A percentile compares a stretch with the other conserved stretches of the same genome.
phyloP scores from a whole-genome alignment of 2,797 vertebrate species.

The Clamator glandarius region DNA sequence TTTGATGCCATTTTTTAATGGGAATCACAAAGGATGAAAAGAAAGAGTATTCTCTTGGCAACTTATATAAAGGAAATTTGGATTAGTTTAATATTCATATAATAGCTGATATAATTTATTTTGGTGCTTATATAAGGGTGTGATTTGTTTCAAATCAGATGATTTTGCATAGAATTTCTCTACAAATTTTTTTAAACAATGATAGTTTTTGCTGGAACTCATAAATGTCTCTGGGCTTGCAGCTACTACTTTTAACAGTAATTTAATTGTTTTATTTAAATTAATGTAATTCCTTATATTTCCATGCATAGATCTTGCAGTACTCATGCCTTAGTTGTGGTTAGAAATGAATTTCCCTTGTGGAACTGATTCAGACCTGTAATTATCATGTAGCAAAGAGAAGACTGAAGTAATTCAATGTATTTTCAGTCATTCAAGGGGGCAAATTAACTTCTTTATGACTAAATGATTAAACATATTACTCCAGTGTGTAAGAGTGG shows the following conservation, averaged over 20 bases:
- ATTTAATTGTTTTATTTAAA: not conserved
- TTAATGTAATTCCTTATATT: not conserved
- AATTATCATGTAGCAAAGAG: not conserved
- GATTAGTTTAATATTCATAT: not conserved
- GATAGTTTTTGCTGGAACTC: not conserved
- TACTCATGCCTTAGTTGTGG: not conserved
- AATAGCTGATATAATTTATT: not conserved
- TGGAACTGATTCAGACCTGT: not conserved
- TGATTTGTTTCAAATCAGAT: not conserved
- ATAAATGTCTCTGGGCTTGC: not conserved
- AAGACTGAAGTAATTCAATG: not conserved
- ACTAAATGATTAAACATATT: not conserved
- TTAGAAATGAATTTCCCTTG: not conserved
- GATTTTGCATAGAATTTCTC: not conserved
- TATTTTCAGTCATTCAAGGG: slow-evolving; percentile 4
- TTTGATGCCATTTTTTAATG: not conserved
- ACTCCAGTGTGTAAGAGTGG: not conserved
- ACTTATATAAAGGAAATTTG: not conserved
- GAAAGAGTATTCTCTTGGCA: not conserved
- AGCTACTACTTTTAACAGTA: not conserved
- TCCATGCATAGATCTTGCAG: not conserved
- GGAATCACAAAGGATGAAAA: not conserved
- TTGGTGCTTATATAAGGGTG: not conserved
- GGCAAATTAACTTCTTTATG: not conserved
- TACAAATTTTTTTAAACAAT: not conserved